phyloP scores from a whole-genome alignment of 2,113 vertebrate species.

The Euleptes europaea region DNA sequence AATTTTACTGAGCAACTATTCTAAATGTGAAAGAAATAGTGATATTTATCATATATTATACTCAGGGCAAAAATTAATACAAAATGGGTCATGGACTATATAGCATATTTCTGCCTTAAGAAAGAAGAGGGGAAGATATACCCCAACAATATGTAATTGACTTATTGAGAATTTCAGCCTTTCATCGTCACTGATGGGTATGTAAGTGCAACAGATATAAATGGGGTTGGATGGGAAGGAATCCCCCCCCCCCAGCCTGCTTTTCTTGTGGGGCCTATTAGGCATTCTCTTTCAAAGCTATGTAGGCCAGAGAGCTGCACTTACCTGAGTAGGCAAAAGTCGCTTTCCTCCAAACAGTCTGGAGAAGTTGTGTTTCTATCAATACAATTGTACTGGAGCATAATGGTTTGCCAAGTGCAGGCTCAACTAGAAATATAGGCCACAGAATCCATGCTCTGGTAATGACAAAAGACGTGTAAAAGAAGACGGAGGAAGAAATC shows the following conservation, averaged over 20 bases:
- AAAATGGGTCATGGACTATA: background rate
- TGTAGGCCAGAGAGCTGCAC: background rate
- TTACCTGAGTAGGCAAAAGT: background rate
- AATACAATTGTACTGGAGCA: background rate
- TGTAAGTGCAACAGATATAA: background rate
- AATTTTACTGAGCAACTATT: background rate
- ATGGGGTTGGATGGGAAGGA: background rate
- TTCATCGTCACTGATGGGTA: background rate
- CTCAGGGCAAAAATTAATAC: background rate
- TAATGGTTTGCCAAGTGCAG: background rate
- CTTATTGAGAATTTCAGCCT: conserved; percentile 4
- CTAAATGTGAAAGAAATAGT: background rate
- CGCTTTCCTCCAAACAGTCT: background rate
- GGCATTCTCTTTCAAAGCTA: conserved; percentile 25
- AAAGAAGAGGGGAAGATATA: background rate
- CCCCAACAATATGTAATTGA: background rate
- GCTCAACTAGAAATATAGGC: background rate
- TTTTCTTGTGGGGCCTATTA: conserved; percentile 13
- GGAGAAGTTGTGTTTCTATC: background rate
- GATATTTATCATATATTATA: rapidly evolving
- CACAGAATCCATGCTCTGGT: background rate
- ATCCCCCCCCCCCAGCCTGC: background rate
- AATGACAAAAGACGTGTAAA: background rate
- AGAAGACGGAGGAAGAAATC: background rate
- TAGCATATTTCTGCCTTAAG: background rate